Base-by-base conservation (phyloP, 2,888 invertebrate genomes). In the Phlogophora meticulosa region DNA sequence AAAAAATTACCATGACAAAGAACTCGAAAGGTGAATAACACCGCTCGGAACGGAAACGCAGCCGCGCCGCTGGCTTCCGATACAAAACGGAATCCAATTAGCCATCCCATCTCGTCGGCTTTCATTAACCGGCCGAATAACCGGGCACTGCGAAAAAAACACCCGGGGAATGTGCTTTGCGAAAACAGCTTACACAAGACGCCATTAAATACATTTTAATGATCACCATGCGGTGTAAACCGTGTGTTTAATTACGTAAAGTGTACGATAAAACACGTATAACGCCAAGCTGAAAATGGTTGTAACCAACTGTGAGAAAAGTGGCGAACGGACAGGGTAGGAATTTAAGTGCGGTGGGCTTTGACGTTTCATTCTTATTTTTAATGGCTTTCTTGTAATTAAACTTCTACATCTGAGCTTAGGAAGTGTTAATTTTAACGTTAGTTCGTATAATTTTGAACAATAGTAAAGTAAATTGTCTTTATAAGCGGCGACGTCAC, bases 51-150 rank as follows among this genome's bases (percentile, higher is more conserved):
- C 84, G 87, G 86, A 89, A 90, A 90, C 88, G 85, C 82, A 86
- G 80, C 85, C 85, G 84, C 81, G 79, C 83, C 81, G 82, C 85
- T 86, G 87, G 87, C 88, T 90, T 89, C 90, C 90, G 89, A 91
- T 90, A 91, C 93, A 89, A 91, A 92, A 91, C 90, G 88, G 90
- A 91, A 92, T 93, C 93, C 94, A 94, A 94, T 94, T 94, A 93
- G 89, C 90, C 86, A 87, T 88, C 88, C 87, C 90, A 92, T 90
- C 91, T 90, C 90, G 86, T 81, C 85, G 85, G 88, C 88, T 91
- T 92, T 91, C 90, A 92, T 91, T 92, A 91, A 88, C 85, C 83
- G 87, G 79, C 86, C 89, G 87, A 89, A 90, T 89, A 87, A 88
- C 85, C 88, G 86, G 88, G 88, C 88, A 86, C 84, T 84, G 85